Evolutionary conservation across 2,797 vertebrate genomes (phyloP).

Genomic region (Danio jaintianensis): DNA sequence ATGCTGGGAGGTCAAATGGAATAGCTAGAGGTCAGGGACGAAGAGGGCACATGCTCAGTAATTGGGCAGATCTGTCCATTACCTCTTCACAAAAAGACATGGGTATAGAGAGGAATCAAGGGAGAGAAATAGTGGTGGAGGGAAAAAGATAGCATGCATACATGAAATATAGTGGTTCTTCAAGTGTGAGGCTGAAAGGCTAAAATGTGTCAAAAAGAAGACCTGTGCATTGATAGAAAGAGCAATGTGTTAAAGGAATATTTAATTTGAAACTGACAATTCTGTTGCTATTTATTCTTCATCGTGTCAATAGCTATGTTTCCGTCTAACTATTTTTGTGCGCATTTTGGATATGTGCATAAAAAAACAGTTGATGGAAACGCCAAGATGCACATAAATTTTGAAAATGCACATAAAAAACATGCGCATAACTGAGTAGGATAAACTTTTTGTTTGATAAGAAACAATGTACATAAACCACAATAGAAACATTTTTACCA

Average conservation of each 20-base stretch:
- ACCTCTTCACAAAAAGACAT: conserved; percentile 27
- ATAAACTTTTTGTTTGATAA: no score
- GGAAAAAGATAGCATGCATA: conserved; percentile 4
- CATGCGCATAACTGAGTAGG: no score
- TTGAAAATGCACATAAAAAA: no score
- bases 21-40: conserved; percentile 47
- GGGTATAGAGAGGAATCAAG: conserved; percentile 3
- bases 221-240: conserved; percentile 1
- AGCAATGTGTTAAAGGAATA: background rate
- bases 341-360: no score
- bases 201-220: conserved; percentile 15
- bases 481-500: no score
- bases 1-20: conserved; percentile 50
- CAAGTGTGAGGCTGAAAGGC: conserved; percentile 15
- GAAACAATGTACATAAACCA: no score
- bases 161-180: conserved; percentile 21
- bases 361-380: no score
- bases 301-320: no score
- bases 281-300: no score
- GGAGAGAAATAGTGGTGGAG: background rate
- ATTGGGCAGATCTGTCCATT: conserved; percentile 51
- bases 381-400: no score
- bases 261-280: background rate
- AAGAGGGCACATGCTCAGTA: conserved; percentile 43
- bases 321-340: no score